Evolutionary conservation across 1,140 invertebrate species (phyloP).

Genomic region (Procambarus clarkii): DNA sequence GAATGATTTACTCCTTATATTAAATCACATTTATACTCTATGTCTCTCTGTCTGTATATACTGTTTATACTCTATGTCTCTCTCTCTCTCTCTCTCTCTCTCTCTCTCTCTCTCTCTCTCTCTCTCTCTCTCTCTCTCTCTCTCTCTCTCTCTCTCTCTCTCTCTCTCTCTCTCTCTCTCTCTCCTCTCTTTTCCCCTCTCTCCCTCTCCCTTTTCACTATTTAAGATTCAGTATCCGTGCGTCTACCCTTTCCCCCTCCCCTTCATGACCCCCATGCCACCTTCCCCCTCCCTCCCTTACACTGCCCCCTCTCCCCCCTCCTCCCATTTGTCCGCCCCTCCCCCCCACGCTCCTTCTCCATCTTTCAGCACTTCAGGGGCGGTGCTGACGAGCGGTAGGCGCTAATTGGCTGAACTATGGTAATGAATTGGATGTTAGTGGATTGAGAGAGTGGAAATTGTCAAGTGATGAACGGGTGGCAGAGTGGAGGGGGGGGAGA

Average conservation of each 20-base stretch:
- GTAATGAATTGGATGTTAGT: conserved; percentile 65
- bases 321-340: not conserved
- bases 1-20: no score
- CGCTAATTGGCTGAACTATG: conserved; percentile 63
- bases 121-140: no score
- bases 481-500: not conserved
- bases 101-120: no score
- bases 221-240: not conserved
- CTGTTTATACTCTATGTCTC: no score
- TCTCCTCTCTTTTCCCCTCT: not conserved
- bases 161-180: no score
- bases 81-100: no score
- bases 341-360: not conserved
- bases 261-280: not conserved
- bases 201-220: not conserved
- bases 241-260: not conserved
- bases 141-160: no score
- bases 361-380: not conserved
- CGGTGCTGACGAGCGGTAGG: conserved; percentile 27
- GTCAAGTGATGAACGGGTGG: conserved; percentile 22
- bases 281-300: not conserved
- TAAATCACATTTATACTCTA: no score
- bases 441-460: conserved; percentile 46
- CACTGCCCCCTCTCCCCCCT: no score
- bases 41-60: no score